Evolutionary conservation across 2,113 vertebrate species (phyloP).

Genomic region (Hepsetus odoe): DNA sequence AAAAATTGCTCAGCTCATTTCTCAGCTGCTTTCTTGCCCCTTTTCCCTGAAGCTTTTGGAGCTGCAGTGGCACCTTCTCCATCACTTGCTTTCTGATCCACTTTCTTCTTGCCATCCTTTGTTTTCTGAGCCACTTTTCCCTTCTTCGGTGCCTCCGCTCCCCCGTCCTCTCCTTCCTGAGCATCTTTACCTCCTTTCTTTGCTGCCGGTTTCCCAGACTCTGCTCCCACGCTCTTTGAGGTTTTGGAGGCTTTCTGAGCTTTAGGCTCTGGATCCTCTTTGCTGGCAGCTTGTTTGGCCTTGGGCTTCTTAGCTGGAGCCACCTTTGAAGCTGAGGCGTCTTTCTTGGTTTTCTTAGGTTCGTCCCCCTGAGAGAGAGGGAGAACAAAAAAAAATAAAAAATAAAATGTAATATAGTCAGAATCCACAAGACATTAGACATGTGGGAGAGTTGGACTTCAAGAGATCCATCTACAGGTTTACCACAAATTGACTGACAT

Average conservation of each 20-base stretch:
- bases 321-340: conserved; percentile 50
- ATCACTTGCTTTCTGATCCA: background rate
- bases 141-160: background rate
- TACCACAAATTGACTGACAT: no score
- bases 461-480: no score
- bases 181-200: conserved; percentile 39
- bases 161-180: background rate
- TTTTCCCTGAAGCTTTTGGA: conserved; percentile 14
- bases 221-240: conserved; percentile 14
- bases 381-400: no score
- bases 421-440: no score
- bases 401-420: no score
- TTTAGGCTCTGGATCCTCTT: conserved; percentile 44
- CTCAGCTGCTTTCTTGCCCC: background rate
- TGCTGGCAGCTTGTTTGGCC: conserved; percentile 55
- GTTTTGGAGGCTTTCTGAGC: conserved; percentile 14
- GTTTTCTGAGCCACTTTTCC: conserved; percentile 21
- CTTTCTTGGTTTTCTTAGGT: conserved; percentile 26
- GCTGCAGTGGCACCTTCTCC: background rate
- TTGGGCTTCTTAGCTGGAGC: conserved; percentile 71
- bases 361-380: conserved; percentile 53
- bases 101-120: conserved; percentile 23
- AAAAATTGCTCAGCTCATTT: background rate
- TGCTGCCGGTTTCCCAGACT: background rate
- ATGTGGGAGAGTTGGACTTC: no score